A percentile compares a stretch with the other conserved stretches of the same genome.
Conservation (phyloP, 2,113 vertebrate species). For the Lepus americanus region DNA sequence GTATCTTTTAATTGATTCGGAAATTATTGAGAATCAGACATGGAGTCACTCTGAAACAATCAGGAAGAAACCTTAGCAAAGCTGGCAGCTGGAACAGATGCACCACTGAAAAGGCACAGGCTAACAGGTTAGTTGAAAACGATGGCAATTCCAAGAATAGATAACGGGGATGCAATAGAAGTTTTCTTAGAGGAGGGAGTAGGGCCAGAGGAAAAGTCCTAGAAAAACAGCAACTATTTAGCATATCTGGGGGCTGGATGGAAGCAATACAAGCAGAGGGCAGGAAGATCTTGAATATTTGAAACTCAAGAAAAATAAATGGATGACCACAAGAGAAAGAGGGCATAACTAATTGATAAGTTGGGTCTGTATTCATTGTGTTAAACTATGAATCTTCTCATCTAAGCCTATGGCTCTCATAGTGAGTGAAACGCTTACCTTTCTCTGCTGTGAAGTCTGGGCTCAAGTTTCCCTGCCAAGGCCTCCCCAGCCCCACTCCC, state of each 20-base stretch:
- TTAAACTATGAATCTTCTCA: not conserved
- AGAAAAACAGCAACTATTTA: not conserved
- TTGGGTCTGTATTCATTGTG: not conserved
- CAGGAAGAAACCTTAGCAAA: not conserved
- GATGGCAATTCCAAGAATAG: not conserved
- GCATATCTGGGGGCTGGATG: not conserved
- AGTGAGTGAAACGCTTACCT: not conserved
- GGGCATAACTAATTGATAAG: not conserved
- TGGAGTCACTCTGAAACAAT: not conserved
- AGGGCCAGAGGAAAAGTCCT: not conserved
- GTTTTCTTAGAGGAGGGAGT: not conserved
- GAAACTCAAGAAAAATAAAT: not conserved
- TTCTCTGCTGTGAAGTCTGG: too few species aligned
- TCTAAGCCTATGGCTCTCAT: not conserved
- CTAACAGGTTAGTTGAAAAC: not conserved
- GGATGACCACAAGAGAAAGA: not conserved
- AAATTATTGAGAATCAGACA: not conserved
- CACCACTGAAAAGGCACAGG: not conserved
- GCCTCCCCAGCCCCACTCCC: not conserved
- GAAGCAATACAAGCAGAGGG: not conserved
- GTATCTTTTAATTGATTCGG: slow-evolving; percentile 18
- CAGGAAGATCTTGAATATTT: not conserved
- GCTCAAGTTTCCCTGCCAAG: not conserved
- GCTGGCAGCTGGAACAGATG: not conserved
- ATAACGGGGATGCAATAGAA: not conserved